A percentile compares a stretch with the other conserved stretches of the same genome.
Evolutionary conservation across 2,797 vertebrate species (phyloP).

Genomic region (Dendrocincla fuliginosa): DNA sequence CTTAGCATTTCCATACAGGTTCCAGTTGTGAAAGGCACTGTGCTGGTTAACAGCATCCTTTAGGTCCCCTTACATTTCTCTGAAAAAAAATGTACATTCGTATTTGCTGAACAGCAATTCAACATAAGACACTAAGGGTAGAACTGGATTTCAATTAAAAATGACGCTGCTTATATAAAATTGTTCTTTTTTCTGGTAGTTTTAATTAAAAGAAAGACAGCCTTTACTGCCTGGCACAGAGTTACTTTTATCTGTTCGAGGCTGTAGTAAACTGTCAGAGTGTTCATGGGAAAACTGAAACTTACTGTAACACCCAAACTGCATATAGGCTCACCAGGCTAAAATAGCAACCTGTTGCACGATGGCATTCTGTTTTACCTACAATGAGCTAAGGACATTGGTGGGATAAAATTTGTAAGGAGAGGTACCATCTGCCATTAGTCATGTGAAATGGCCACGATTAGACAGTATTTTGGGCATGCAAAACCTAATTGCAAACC

Average conservation of each 20-base stretch:
- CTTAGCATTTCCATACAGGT: neutral
- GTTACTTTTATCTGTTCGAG: neutral
- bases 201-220: neutral
- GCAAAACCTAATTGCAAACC: neutral
- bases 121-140: neutral
- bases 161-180: neutral
- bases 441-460: neutral
- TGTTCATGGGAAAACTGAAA: neutral
- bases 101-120: neutral
- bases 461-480: neutral
- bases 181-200: neutral
- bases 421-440: neutral
- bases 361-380: neutral
- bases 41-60: neutral
- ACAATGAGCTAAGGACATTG: neutral
- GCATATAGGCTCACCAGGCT: neutral
- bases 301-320: neutral
- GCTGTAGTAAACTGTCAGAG: neutral
- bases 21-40: neutral
- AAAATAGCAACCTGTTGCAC: neutral
- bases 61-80: neutral
- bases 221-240: neutral
- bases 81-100: neutral
- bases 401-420: neutral
- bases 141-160: neutral